These are phyloP conservation scores for Blomia tropicalis DNA, from an alignment of 2,888 invertebrate genomes.

Conservation along the genomic window DNA sequence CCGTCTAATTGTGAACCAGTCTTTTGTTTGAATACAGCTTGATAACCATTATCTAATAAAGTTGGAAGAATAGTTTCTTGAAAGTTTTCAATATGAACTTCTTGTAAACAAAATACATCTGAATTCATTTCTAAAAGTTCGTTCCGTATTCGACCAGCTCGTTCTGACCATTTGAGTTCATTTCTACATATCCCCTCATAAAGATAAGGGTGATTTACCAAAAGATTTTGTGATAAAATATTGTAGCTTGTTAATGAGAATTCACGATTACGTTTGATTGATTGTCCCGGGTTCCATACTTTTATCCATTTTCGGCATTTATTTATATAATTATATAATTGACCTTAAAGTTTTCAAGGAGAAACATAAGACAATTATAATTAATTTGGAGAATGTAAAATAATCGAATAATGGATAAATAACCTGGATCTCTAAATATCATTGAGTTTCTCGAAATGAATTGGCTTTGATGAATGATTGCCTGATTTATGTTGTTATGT, in stretches of 20 bases:
- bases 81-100: conserved; percentile 65
- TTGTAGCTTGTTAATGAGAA: conserved; percentile 70
- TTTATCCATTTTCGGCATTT: conserved; percentile 16
- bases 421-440: conserved; percentile 7
- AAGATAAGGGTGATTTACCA: conserved; percentile 54
- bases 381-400: background rate
- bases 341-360: background rate
- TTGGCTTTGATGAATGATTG: background rate
- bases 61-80: conserved; percentile 43
- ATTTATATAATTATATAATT: conserved; percentile 13
- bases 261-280: conserved; percentile 25
- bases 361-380: background rate
- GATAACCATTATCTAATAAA: conserved; percentile 46
- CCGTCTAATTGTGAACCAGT: conserved; percentile 69
- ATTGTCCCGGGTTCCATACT: background rate
- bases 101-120: conserved; percentile 69
- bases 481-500: background rate
- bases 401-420: background rate
- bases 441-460: background rate
- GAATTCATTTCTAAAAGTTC: conserved; percentile 46
- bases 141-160: conserved; percentile 44
- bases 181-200: conserved; percentile 47
- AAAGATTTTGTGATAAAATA: conserved; percentile 63
- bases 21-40: conserved; percentile 61
- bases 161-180: conserved; percentile 52